A percentile compares a stretch with the other conserved stretches of the same genome.
Evolutionary conservation across 2,888 invertebrate genomes (phyloP).

Genomic region (Agonum fuliginosum): DNA sequence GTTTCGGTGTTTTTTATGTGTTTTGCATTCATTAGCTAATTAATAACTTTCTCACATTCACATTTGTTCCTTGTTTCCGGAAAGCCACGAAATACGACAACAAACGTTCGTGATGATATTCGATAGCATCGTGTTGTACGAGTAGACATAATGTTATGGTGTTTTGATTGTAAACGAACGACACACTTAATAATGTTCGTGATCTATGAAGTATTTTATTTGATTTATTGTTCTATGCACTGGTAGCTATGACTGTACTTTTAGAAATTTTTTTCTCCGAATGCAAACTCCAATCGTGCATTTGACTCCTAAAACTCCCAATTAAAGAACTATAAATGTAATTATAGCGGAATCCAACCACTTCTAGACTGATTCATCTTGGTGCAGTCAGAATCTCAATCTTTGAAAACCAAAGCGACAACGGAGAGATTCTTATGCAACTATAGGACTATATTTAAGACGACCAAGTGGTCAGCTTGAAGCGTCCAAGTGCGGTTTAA

Average conservation of each 20-base stretch:
- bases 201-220: conserved; percentile 28
- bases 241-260: neutral
- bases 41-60: conserved; percentile 27
- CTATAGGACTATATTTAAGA: too few relatives aligned
- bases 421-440: too few relatives aligned
- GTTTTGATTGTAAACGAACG: conserved; percentile 10
- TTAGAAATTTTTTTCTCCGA: conserved; percentile 11
- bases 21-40: conserved; percentile 35
- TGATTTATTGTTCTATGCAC: conserved; percentile 20
- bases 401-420: too few relatives aligned
- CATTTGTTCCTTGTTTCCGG: conserved; percentile 7
- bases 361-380: too few relatives aligned
- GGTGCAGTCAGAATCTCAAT: too few relatives aligned
- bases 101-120: neutral
- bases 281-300: too few relatives aligned
- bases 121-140: neutral
- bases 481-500: too few relatives aligned
- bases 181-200: conserved; percentile 20
- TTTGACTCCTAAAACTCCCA: too few relatives aligned
- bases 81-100: conserved; percentile 2
- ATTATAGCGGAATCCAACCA: too few relatives aligned
- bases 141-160: too few relatives aligned
- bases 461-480: too few relatives aligned
- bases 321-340: too few relatives aligned
- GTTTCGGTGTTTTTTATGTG: conserved; percentile 30